Evolutionary conservation across 2,888 invertebrate species (phyloP), one percentile per base, ranked within the genome.

Genomic region (Tiliacea aurago): DNA sequence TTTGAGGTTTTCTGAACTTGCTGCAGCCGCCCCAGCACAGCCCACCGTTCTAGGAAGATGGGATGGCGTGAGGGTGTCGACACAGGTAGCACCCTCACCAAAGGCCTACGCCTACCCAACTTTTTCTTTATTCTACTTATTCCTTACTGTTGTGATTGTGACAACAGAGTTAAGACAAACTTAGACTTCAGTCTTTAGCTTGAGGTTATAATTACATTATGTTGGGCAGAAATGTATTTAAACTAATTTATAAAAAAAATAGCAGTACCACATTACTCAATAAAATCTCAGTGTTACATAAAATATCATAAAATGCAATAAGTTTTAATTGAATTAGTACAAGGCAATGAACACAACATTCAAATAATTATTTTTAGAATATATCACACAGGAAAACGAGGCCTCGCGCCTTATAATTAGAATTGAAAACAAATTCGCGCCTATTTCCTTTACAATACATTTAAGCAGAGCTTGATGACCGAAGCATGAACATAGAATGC

Each of bases 361-460:
- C 10, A 53, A 67, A 67, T 63, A 45, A 47, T 61, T 82, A 83
- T 78, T 68, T 78, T 68, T 67, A 83, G 67, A 47, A 33, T 49
- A 55, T 41, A 81, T 65, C 63, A 63, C 47, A 58, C 67, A 83
- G 83, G 80, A 80, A 83, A 83, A 83, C 7, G 10, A 64, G 55
- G 33, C 45, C 58, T 45, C 7, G 18, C 15, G 13, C 11, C 6
- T 56, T 61, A n/a, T 59, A 37, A 63, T 58, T 76, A 33, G 11
- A 81, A 58, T 67, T 81, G 53, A 45, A 81, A 59, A 59, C 15
- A 45, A 45, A 49, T 76, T 59, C 2, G 5, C 11, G 0, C 23
- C 43, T 56, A 43, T 78, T 71, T 70, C 58, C 70, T 70, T 66
- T 62, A 70, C 23, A 59, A n/a, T 64, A 64, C n/a, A 41, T 45